Conservation (phyloP, 2,888 invertebrate genomes). For the Gordius sp. region DNA sequence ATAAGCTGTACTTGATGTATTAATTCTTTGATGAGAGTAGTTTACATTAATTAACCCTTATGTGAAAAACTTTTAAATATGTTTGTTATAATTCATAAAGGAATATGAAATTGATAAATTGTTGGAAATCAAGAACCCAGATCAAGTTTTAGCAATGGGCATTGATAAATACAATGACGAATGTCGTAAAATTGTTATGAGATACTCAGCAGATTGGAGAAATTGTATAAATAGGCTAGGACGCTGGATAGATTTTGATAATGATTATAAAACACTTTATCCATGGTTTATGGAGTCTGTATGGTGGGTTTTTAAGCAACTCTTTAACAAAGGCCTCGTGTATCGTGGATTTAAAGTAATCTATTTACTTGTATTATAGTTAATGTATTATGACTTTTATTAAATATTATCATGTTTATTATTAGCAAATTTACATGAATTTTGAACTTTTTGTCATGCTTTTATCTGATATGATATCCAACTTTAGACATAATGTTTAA, state of each 20-base stretch:
- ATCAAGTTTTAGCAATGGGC: slow-evolving; percentile 83
- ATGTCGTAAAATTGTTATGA: slow-evolving; percentile 81
- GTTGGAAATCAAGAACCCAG: slow-evolving; percentile 68
- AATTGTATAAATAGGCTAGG: slow-evolving; percentile 38
- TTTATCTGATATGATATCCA: too few relatives aligned
- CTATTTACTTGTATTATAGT: not conserved
- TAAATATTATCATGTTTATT: not conserved
- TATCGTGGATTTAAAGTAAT: slow-evolving; percentile 84
- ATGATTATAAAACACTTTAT: slow-evolving; percentile 94
- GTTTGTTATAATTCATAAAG: slow-evolving; percentile 19
- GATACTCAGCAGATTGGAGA: slow-evolving; percentile 69
- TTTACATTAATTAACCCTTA: not conserved
- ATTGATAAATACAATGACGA: slow-evolving; percentile 77
- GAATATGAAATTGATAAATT: slow-evolving; percentile 43
- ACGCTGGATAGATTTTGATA: slow-evolving; percentile 91
- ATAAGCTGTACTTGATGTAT: not conserved
- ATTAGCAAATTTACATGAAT: not conserved
- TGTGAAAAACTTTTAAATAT: not conserved
- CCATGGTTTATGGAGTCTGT: slow-evolving; percentile 95
- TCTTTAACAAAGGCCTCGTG: slow-evolving; percentile 72
- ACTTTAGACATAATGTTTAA: too few relatives aligned
- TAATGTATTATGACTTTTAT: not conserved
- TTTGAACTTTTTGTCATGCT: too few relatives aligned
- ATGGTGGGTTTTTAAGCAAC: slow-evolving; percentile 94
- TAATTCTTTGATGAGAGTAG: not conserved